Conservation (phyloP, 1,140 invertebrate genomes). For the Amyelois transitella region DNA sequence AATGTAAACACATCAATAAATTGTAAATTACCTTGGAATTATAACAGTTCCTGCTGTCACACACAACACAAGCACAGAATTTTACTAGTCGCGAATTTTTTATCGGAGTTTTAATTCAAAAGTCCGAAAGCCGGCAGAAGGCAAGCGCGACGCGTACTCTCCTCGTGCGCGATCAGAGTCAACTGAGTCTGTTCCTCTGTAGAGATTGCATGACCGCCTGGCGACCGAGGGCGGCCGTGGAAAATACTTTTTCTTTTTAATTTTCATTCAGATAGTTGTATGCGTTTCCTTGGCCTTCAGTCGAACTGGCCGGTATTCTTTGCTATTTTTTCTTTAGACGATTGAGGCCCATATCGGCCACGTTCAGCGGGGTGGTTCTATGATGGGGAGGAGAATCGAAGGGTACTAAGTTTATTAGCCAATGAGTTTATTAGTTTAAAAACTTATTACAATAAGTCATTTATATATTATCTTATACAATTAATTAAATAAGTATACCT, state of each 20-base stretch:
- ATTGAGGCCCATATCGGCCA: no score
- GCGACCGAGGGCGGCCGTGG: background rate
- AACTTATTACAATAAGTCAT: no score
- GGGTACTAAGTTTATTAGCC: no score
- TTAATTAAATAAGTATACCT: no score
- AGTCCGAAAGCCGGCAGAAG: background rate
- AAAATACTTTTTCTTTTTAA: background rate
- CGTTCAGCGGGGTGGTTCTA: no score
- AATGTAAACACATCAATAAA: background rate
- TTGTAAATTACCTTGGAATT: background rate
- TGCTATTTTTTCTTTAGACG: no score
- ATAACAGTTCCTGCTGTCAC: background rate
- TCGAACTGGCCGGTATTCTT: background rate
- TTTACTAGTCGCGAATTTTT: background rate
- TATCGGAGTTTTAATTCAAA: background rate
- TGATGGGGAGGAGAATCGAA: no score
- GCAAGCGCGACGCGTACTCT: background rate
- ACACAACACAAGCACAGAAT: background rate
- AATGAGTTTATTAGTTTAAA: no score
- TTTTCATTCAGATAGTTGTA: background rate
- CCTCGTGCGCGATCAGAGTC: background rate
- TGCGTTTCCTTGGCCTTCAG: background rate
- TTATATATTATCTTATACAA: no score
- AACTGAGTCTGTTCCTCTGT: background rate
- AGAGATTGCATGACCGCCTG: no score